Percentiles rank a stretch among this genome's conserved stretches.
phyloP scores from a whole-genome alignment of 2,113 vertebrate genomes.

The Lampris megalopsis region DNA sequence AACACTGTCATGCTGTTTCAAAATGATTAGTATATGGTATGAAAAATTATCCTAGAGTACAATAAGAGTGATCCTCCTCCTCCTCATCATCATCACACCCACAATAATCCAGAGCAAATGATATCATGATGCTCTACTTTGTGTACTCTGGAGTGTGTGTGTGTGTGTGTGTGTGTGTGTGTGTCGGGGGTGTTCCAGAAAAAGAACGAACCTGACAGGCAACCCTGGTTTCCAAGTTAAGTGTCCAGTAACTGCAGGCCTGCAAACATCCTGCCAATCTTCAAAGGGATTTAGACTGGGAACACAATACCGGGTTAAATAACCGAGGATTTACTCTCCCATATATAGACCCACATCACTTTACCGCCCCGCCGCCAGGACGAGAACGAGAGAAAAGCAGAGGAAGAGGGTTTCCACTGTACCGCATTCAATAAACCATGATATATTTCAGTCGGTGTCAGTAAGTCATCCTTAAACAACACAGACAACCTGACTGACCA shows the following conservation, averaged over 20 bases:
- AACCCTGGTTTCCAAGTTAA: conserved; percentile 67
- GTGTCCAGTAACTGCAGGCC: conserved; percentile 33
- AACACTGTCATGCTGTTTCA: too few species aligned
- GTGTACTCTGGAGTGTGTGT: not conserved
- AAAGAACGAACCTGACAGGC: conserved; percentile 38
- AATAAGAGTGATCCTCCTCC: too few species aligned
- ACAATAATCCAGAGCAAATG: not conserved
- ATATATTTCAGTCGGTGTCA: too few species aligned
- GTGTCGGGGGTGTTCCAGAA: not conserved
- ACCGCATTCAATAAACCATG: not conserved
- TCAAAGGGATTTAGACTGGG: conserved; percentile 64
- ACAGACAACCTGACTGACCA: too few species aligned
- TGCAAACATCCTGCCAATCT: conserved; percentile 59
- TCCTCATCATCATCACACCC: too few species aligned
- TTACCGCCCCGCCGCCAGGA: conserved; percentile 17
- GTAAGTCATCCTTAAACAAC: too few species aligned
- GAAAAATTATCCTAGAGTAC: too few species aligned
- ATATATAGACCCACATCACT: conserved; percentile 65
- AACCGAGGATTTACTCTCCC: conserved; percentile 66
- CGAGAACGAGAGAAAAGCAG: conserved; percentile 40
- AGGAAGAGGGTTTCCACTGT: conserved; percentile 49
- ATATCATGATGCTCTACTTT: not conserved
- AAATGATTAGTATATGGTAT: too few species aligned
- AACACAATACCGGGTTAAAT: conserved; percentile 71
- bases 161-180: not conserved